Evolutionary conservation across 1,140 invertebrate species (phyloP), one percentile per base, ranked within the genome.

Genomic region (Drosophila tristis): DNA sequence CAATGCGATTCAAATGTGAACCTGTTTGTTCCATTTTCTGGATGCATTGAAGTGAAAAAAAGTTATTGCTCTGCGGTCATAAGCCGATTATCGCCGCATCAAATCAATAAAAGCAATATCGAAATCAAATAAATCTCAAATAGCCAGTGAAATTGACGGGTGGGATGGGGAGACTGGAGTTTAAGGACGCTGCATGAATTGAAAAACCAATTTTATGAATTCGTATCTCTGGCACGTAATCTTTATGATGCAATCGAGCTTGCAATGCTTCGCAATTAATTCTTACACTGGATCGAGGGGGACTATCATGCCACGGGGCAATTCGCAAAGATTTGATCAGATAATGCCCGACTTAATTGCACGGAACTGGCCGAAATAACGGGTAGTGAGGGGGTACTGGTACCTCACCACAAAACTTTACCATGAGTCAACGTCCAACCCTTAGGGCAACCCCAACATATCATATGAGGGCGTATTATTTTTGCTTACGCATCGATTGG

Each of bases 401-500:
- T 8, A 11, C 31, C 16, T 16, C 39, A 49, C 29, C 49, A n/a
- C 42, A 65, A 20, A 8, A 50, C 43, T 51, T 26, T 7, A 13
- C 11, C 11, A 39, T 39, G 4, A 39, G 4, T 8, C 35, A 39
- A 39, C 35, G 11, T 50, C 42, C 78, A 81, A 81, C 82, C 82
- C 82, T 63, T 54, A 26, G 57, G 61, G 63, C 54, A 65, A 74
- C 50, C 48, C 35, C 43, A 51, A 25, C 2, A 20, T 20, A 20
- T 20, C 82, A 79, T 68, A 87, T 86, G 74, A 51, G 61, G 59
- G 26, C 7, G 48, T 49, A 42, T 42, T 63, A 59, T 56, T 72
- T 82, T 78, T 57, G 82, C 82, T 82, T 82, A 82, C 82, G 82
- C 82, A 87, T 86, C 82, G 71, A 81, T 87, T 82, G 84, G 59